Base-by-base conservation (phyloP, 1,140 invertebrate species). In the Rhyacophila brunnea region DNA sequence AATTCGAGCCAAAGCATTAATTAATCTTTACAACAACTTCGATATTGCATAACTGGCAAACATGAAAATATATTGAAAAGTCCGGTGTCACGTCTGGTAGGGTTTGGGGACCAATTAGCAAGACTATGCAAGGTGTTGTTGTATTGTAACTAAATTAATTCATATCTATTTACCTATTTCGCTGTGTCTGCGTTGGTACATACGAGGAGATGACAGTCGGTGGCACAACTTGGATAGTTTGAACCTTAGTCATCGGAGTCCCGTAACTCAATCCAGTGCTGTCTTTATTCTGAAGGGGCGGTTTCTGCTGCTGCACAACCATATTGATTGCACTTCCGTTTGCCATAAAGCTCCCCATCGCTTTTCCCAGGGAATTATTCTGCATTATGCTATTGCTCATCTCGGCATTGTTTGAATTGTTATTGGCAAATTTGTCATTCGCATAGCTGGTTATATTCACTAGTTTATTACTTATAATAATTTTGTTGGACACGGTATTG, bases 381-480 rank as follows among this genome's bases (percentile, higher is more conserved):
- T 28, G 23, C 23, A 28, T 28, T 5, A 28, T 28, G 23, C 23
- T 28, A 5, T 3, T 5, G 23, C 9, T 28, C 4, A 19, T 6
- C 1, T 55, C 52, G n/a, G 15, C 34, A 35, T 46, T 46, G 19
- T 48, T 48, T 13, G 36, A n/a, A 40, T 43, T 58, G 13, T 54
- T 23, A n/a, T 61, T 54, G 6, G 50, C 63, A n/a, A n/a, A n/a
- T n/a, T n/a, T n/a, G n/a, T n/a, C n/a, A 9, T 32, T 60, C 1
- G 58, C 38, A 19, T 60, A 28, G 15, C 60, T 65, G 18, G 63
- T 65, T 18, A 65, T 65, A 13, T 65, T 65, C 2, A 65, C 63
- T 4, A 65, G 50, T 48, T 65, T 65, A 46, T 65, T 65, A 35
- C 56, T 65, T 7, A 65, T 65, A 13, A 65, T 61, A 4, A 65